A percentile compares a stretch with the other conserved stretches of the same genome.
Conservation (phyloP, 35 echinoderm and acorn worm genomes). For the Hemicentrotus pulcherrimus region DNA sequence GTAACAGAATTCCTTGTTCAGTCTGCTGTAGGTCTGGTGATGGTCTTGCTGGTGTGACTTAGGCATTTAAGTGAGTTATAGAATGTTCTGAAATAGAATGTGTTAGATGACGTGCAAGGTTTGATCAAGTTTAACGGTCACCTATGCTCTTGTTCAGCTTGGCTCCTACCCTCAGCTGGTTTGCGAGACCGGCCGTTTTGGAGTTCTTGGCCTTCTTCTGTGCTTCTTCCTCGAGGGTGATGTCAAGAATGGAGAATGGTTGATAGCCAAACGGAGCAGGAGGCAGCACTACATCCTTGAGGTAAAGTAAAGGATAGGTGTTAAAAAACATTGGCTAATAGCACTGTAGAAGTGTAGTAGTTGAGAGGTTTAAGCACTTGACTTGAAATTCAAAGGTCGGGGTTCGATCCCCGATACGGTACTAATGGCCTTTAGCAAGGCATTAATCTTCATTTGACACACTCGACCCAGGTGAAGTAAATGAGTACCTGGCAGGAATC, state of each 20-base stretch:
- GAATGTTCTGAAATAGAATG: not conserved
- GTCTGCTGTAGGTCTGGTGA: too few relatives aligned
- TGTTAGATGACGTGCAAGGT: not conserved
- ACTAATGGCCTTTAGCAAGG: too few relatives aligned
- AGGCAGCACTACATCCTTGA: constrained; percentile 76
- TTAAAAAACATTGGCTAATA: not conserved
- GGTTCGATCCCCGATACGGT: too few relatives aligned
- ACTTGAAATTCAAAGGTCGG: too few relatives aligned
- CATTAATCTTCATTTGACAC: too few relatives aligned
- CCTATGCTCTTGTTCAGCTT: constrained; percentile 93
- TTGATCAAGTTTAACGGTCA: constrained; percentile 44
- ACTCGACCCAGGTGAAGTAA: too few relatives aligned
- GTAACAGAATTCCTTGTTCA: too few relatives aligned
- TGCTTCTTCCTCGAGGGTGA: constrained; percentile 83
- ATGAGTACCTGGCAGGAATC: too few relatives aligned
- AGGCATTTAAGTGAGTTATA: not conserved
- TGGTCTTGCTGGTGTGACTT: too few relatives aligned
- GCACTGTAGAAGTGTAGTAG: not conserved
- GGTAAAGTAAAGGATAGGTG: not conserved
- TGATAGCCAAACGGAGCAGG: constrained; percentile 82
- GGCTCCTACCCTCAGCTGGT: constrained; percentile 85
- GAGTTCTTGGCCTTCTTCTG: constrained; percentile 75
- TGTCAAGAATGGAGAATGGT: constrained; percentile 88
- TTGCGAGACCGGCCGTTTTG: constrained; percentile 88
- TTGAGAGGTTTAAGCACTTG: too few relatives aligned